phyloP scores from a whole-genome alignment of 1,140 invertebrate genomes.

The Drosophila albomicans region DNA sequence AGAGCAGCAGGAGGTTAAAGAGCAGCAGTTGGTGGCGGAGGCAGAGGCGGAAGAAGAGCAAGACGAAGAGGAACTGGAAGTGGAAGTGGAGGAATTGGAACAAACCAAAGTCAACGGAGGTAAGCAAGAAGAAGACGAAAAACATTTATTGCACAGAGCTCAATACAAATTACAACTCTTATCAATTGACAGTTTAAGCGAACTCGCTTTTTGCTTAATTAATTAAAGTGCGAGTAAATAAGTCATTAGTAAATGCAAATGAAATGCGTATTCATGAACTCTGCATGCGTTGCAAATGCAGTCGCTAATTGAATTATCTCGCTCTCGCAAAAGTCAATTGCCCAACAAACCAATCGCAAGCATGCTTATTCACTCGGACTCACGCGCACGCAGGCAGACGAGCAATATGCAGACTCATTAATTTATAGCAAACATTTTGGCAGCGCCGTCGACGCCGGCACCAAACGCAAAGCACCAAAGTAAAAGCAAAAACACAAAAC shows the following conservation, averaged over 20 bases:
- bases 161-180: neutral
- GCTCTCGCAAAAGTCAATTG: slow-evolving; percentile 13
- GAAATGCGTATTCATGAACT: slow-evolving; percentile 8
- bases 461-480: slow-evolving; percentile 26
- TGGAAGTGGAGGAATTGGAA: slow-evolving; percentile 8
- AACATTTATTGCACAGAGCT: neutral
- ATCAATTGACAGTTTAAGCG: neutral
- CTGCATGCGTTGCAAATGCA: neutral
- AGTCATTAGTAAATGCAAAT: slow-evolving; percentile 23
- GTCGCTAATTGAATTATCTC: slow-evolving; percentile 35
- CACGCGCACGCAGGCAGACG: slow-evolving; percentile 12
- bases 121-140: slow-evolving; percentile 2
- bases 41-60: neutral
- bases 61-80: slow-evolving; percentile 2
- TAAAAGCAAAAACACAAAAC: neutral
- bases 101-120: slow-evolving; percentile 3
- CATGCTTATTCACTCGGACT: slow-evolving; percentile 3
- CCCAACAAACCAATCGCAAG: slow-evolving; percentile 28
- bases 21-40: slow-evolving; percentile 7
- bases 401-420: slow-evolving; percentile 45
- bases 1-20: slow-evolving; percentile 27
- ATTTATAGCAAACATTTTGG: slow-evolving; percentile 55
- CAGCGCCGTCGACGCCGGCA: slow-evolving; percentile 25
- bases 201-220: neutral
- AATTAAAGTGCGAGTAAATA: slow-evolving; percentile 9